Conservation (phyloP, 2,113 vertebrate species). For the Tapirus terrestris region DNA sequence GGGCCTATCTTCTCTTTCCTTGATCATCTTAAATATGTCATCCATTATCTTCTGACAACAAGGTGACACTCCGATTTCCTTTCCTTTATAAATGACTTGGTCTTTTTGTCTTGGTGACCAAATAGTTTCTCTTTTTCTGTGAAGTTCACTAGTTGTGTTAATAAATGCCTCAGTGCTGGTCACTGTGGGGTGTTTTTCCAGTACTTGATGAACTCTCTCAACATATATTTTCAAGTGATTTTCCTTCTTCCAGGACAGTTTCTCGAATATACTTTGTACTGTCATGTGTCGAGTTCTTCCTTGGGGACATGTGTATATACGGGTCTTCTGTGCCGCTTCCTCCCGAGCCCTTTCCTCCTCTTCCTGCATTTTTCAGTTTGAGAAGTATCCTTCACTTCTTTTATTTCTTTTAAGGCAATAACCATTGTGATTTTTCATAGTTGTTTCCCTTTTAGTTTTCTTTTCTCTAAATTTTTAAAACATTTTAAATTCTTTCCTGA, state of each 20-base stretch:
- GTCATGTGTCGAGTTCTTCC: not conserved
- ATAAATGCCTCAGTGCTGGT: not conserved
- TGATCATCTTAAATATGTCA: not conserved
- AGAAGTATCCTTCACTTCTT: not conserved
- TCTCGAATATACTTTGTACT: not conserved
- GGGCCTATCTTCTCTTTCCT: not conserved
- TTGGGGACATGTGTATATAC: not conserved
- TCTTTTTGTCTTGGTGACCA: not conserved
- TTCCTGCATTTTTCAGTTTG: not conserved
- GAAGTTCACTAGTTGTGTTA: not conserved
- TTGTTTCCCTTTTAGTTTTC: not conserved
- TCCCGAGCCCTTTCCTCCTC: not conserved
- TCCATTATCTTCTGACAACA: not conserved
- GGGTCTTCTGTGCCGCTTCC: not conserved
- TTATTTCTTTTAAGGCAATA: not conserved
- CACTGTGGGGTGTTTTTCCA: not conserved
- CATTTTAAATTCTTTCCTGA: not conserved
- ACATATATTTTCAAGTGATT: not conserved
- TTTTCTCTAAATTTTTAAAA: not conserved
- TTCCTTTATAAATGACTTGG: not conserved
- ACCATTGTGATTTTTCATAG: not conserved
- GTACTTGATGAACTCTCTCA: not conserved
- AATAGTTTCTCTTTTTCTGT: not conserved
- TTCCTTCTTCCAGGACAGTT: not conserved
- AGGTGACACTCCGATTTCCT: not conserved